phyloP scores from a whole-genome alignment of 1,140 invertebrate genomes.

The Aethina tumida region DNA sequence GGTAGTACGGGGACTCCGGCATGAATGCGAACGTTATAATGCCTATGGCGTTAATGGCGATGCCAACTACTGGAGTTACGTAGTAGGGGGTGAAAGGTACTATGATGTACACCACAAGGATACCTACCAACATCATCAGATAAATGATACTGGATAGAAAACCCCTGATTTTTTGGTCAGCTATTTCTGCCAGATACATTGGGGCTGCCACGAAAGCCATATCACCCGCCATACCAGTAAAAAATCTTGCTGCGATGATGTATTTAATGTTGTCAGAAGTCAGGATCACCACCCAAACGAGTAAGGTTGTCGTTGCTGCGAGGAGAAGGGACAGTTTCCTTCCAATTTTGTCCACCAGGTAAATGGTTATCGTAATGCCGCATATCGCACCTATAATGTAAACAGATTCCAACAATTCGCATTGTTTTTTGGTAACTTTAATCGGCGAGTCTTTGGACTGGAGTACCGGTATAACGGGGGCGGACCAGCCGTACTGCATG shows the following conservation, averaged over 20 bases:
- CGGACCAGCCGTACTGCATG: constrained; percentile 5
- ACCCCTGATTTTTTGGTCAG: constrained; percentile 27
- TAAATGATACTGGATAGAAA: constrained; percentile 25
- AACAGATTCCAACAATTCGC: constrained; percentile 52
- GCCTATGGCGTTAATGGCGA: no score
- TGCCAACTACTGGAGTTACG: no score
- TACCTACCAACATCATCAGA: constrained; percentile 26
- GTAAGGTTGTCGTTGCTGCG: constrained; percentile 40
- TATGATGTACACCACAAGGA: no score
- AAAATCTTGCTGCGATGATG: constrained; percentile 38
- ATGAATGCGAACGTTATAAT: no score
- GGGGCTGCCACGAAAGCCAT: constrained; percentile 29
- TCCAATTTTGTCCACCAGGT: constrained; percentile 49
- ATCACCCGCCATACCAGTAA: constrained; percentile 26
- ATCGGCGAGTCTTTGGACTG: constrained; percentile 8
- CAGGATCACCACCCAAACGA: constrained; percentile 50
- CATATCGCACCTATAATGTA: constrained; percentile 49
- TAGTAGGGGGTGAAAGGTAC: no score
- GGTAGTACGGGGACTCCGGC: constrained; percentile 23
- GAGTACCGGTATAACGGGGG: constrained; percentile 11
- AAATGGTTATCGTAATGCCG: constrained; percentile 43
- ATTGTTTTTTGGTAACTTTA: constrained; percentile 15
- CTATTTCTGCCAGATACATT: constrained; percentile 31
- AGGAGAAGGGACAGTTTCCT: constrained; percentile 48
- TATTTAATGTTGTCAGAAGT: constrained; percentile 33